Evolutionary conservation across 2,113 vertebrate genomes (phyloP), one percentile per base, ranked within the genome.

Genomic region (Lota lota): DNA sequence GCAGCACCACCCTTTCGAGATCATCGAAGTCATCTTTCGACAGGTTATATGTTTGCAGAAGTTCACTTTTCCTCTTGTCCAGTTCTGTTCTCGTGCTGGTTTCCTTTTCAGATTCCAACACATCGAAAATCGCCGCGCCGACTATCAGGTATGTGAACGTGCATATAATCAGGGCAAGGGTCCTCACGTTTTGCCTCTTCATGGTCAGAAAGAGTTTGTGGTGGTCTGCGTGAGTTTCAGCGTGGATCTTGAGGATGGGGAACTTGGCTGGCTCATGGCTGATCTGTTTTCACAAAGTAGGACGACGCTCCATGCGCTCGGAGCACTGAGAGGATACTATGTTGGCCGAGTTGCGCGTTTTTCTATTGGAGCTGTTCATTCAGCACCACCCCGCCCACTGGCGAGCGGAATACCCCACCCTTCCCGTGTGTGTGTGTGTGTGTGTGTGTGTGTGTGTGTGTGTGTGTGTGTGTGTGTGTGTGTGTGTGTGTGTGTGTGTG

Each of bases 101-200:
- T 91, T 98, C 96, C 61, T 91, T 78, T 69, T 90, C 88, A 22
- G 95, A 97, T 75, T 98, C 96, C 67, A 98, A 87, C 69, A 89
- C 95, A 90, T 96, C 95, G 90, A 97, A 98, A 71, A 98, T 95
- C 72, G 95, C 95, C 69, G 96, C 95, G 24, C 96, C 95, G 79
- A 95, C 95, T 84, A 97, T 92, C 91, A 98, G 91, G 91, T 98
- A 98, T 72, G 94, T 94, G 89, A 98, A 95, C 89, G 95, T 97
- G 91, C 95, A 95, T 80, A 93, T 83, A 92, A 98, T 96, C 76
- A 98, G 95, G 20, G 94, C 93, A 87, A 97, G 88, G 83, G 96
- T 97, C 88, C 96, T 82, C 88, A 95, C 93, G 92, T 97, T 97
- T 84, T 97, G 96, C 92, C 95, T 90, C 95, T 97, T 97, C 96